These are phyloP conservation scores for Lottia scabra DNA, from an alignment of 2,888 invertebrate genomes.

Conservation along the genomic window DNA sequence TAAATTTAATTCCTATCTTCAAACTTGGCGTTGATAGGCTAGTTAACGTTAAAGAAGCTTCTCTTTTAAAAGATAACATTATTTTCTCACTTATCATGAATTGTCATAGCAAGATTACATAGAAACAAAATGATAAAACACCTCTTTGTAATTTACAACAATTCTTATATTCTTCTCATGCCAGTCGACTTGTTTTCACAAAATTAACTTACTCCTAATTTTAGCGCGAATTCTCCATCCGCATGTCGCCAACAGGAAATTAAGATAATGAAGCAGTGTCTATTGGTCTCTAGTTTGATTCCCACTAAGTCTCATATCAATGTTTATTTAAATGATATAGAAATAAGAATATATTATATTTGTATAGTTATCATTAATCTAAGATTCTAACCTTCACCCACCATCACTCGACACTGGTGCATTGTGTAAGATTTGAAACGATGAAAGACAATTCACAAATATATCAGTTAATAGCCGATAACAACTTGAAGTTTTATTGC, in stretches of 20 bases:
- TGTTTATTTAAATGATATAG: neutral
- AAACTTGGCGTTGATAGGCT: neutral
- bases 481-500: too few relatives aligned
- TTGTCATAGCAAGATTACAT: neutral
- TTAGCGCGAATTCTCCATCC: neutral
- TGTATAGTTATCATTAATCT: neutral
- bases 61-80: neutral
- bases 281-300: neutral
- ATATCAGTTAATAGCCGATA: too few relatives aligned
- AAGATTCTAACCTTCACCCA: neutral
- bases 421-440: neutral
- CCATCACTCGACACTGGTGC: neutral
- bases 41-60: neutral
- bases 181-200: neutral
- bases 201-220: neutral
- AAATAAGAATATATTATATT: neutral
- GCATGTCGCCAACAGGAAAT: neutral
- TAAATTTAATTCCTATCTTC: neutral
- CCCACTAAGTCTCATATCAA: neutral
- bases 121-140: neutral
- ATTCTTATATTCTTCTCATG: neutral
- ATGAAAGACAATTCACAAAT: neutral
- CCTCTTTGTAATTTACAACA: slow-evolving; percentile 3
- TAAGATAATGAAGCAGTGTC: neutral
- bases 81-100: neutral